Conservation (phyloP, 2,888 invertebrate genomes). For the Himalopsyche japonica region DNA sequence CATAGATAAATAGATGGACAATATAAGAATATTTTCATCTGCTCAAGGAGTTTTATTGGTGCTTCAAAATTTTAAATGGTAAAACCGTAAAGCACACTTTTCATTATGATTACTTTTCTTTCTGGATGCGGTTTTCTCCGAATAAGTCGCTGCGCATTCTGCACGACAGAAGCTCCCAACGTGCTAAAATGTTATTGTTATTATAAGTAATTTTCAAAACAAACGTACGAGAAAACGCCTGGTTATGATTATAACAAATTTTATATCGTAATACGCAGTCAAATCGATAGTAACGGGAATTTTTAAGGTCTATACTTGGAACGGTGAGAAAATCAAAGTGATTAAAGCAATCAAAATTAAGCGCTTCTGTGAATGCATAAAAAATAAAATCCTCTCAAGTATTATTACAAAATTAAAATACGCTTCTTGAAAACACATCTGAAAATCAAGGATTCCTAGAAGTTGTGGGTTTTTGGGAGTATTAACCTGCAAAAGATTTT, state of each 20-base stretch:
- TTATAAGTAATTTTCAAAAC: neutral
- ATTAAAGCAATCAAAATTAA: too few relatives aligned
- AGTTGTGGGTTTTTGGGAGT: too few relatives aligned
- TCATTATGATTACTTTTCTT: slow-evolving; percentile 1
- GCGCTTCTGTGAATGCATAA: too few relatives aligned
- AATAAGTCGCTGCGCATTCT: neutral
- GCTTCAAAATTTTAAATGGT: neutral
- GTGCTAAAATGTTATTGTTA: neutral
- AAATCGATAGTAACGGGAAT: too few relatives aligned
- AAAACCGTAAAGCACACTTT: neutral
- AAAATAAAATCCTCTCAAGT: too few relatives aligned
- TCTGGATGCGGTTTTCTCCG: neutral
- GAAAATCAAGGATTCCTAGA: too few relatives aligned
- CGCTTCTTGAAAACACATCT: too few relatives aligned
- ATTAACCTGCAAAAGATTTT: too few relatives aligned
- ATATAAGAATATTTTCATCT: neutral
- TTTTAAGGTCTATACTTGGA: too few relatives aligned
- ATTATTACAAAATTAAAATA: too few relatives aligned
- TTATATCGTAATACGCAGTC: too few relatives aligned
- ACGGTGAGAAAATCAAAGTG: too few relatives aligned
- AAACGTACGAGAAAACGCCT: neutral
- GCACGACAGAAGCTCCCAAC: neutral
- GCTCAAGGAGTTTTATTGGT: neutral
- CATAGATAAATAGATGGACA: neutral
- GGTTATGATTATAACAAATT: neutral